Percentiles rank a stretch among this genome's conserved stretches.
Evolutionary conservation across 2,888 invertebrate species (phyloP).

Genomic region (Latheticus oryzae): DNA sequence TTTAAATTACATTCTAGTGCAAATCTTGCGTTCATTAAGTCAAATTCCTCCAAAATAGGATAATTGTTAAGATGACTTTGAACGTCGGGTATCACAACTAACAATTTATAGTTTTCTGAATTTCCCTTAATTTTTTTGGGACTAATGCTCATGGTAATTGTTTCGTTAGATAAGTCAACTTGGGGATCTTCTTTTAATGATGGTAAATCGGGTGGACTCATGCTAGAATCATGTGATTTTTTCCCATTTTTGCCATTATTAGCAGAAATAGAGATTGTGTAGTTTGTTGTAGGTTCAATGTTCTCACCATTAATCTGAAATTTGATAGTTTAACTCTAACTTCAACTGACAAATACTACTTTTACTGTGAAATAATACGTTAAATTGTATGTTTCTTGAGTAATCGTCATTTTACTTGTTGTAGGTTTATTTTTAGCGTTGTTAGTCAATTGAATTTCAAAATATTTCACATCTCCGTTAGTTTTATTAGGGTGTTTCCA

Average conservation of each 20-base stretch:
- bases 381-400: no score
- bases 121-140: background rate
- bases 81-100: background rate
- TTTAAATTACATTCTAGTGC: conserved; percentile 1
- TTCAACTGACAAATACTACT: background rate
- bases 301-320: background rate
- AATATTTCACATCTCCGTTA: conserved; percentile 13
- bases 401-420: background rate
- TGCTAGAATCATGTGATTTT: background rate
- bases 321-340: background rate
- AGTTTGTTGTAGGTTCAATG: background rate
- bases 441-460: conserved; percentile 1
- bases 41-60: background rate
- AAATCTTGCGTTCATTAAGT: background rate
- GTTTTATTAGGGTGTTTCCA: conserved; percentile 28
- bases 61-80: background rate
- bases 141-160: conserved; percentile 5
- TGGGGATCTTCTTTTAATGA: conserved; percentile 5
- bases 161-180: conserved; percentile 8
- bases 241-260: background rate
- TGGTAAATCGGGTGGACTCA: conserved; percentile 27
- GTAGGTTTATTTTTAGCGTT: background rate
- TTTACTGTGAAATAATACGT: conserved; percentile 9
- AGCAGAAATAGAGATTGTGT: conserved; percentile 1
- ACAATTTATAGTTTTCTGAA: background rate